Percentiles rank a stretch among this genome's conserved stretches.
These are phyloP conservation scores for Tragelaphus eurycerus DNA, from an alignment of 2,797 vertebrate species.

Conservation along the genomic window DNA sequence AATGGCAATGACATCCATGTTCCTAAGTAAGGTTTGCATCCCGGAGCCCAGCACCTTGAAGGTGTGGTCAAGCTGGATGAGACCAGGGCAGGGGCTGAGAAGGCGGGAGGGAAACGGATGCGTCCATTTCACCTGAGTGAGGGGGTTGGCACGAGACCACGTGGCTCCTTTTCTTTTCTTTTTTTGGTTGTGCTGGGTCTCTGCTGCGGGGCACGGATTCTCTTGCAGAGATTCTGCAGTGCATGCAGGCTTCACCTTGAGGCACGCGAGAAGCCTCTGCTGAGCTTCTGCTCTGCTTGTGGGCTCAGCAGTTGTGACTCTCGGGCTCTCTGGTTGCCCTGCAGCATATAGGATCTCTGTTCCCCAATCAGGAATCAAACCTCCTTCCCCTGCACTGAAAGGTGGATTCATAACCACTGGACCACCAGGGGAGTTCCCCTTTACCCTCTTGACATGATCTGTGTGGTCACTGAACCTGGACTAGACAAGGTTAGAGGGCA, in stretches of 20 bases:
- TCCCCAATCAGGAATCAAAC: not conserved
- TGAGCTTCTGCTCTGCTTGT: not conserved
- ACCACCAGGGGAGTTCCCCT: not conserved
- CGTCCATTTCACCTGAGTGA: not conserved
- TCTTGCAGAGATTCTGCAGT: not conserved
- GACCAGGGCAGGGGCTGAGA: not conserved
- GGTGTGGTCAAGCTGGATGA: not conserved
- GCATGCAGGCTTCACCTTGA: accelerated
- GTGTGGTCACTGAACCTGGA: not conserved
- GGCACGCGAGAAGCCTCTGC: not conserved
- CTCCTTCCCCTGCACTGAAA: not conserved
- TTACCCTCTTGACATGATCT: not conserved
- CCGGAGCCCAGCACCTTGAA: not conserved
- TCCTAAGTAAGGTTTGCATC: not conserved
- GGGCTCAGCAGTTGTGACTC: not conserved
- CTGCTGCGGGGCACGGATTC: accelerated
- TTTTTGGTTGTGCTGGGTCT: not conserved
- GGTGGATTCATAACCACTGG: not conserved
- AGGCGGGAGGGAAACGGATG: not conserved
- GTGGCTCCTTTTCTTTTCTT: not conserved
- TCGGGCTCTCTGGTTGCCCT: not conserved
- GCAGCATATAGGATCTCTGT: not conserved
- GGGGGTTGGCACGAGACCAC: not conserved
- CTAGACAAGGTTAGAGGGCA: not conserved
- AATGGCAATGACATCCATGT: not conserved